Conservation (phyloP, 1,140 invertebrate genomes). For the Drosophila novamexicana region DNA sequence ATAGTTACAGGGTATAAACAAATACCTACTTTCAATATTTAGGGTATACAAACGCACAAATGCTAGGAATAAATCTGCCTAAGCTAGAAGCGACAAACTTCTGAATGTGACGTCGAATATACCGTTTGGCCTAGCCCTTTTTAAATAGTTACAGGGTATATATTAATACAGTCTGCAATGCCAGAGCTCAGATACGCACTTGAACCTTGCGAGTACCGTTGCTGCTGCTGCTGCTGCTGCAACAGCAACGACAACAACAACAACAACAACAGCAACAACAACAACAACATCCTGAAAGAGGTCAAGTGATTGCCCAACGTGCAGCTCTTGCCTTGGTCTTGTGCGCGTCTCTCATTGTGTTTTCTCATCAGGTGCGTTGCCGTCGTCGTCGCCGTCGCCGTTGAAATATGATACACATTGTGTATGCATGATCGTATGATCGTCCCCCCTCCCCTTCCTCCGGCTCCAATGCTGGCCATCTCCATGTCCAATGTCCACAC, state of each 20-base stretch:
- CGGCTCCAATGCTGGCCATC: slow-evolving; percentile 32
- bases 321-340: slow-evolving; percentile 21
- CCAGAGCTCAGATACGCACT: slow-evolving; percentile 57
- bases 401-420: slow-evolving; percentile 80
- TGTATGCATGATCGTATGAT: slow-evolving; percentile 76
- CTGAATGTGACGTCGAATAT: too few relatives aligned
- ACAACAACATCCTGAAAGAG: slow-evolving; percentile 82
- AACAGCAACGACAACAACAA: slow-evolving; percentile 15
- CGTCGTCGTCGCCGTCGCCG: slow-evolving; percentile 13
- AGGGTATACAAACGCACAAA: too few relatives aligned
- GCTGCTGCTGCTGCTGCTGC: slow-evolving; percentile 23
- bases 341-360: slow-evolving; percentile 71
- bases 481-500: slow-evolving; percentile 30
- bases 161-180: slow-evolving; percentile 7
- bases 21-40: too few relatives aligned
- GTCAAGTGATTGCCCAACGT: slow-evolving; percentile 76
- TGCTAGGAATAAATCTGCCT: too few relatives aligned
- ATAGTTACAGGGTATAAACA: slow-evolving; percentile 22
- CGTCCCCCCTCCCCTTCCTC: slow-evolving; percentile 19
- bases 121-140: too few relatives aligned
- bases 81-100: too few relatives aligned
- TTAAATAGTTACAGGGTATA: slow-evolving; percentile 19
- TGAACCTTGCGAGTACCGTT: slow-evolving; percentile 61
- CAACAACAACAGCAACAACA: slow-evolving; percentile 16
- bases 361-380: slow-evolving; percentile 77